Evolutionary conservation across 2,797 vertebrate species (phyloP).

Genomic region (Sebastolobus altivelis): DNA sequence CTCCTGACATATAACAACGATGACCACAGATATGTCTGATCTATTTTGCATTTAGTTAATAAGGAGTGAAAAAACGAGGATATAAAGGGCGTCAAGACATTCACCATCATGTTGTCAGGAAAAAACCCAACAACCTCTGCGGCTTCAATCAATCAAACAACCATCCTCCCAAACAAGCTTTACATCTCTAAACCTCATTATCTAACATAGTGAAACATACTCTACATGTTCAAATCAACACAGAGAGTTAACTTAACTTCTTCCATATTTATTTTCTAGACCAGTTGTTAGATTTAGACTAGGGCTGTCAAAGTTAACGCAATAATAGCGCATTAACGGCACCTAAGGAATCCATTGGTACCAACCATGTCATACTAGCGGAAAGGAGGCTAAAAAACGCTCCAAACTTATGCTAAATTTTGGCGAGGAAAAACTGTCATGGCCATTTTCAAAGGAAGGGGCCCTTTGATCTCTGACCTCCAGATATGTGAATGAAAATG

Average conservation of each 20-base stretch:
- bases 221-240: background rate
- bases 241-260: background rate
- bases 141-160: background rate
- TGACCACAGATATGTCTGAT: background rate
- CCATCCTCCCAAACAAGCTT: background rate
- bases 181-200: background rate
- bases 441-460: no score
- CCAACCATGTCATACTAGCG: no score
- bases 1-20: background rate
- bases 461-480: no score
- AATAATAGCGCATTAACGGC: no score
- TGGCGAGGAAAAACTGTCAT: no score
- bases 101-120: background rate
- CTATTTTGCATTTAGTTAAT: background rate
- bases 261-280: background rate
- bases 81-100: background rate
- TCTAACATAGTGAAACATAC: background rate
- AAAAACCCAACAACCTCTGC: background rate
- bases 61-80: background rate
- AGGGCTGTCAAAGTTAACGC: no score
- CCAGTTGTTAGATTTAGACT: background rate
- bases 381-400: no score
- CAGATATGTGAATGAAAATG: no score
- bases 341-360: no score
- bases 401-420: no score